Evolutionary conservation across 2,797 vertebrate species (phyloP), one percentile per base, ranked within the genome.

Genomic region (Channa striata): DNA sequence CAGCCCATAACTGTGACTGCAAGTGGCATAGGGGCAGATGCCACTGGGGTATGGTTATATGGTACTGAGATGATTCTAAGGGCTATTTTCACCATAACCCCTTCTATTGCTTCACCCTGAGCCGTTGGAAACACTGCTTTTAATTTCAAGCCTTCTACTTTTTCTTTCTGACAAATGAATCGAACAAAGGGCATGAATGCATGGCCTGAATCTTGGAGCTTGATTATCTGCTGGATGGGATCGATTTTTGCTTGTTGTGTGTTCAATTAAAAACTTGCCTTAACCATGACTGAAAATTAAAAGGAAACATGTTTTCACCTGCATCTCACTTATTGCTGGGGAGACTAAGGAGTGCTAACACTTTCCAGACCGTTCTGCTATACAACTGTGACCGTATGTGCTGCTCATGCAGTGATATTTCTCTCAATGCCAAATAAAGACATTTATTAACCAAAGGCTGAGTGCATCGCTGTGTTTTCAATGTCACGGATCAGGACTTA

Each of bases 351-450:
- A 86, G 74, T 64, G 61, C 61, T 65, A 80, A 86, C 83, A 88
- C 82, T 83, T 83, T 87, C 77, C 83, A 85, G 74, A 84, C 74
- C 77, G 58, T 84, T 86, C 89, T 91, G 90, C 91, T 93, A 76
- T 81, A 83, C 87, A 87, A 93, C 91, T 93, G 91, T 93, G 91
- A 93, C 88, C 86, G 86, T 89, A 83, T 58, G 67, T 89, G 86
- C 90, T 92, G 93, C 91, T 87, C 86, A 92, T 88, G 89, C 88
- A 92, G 92, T 93, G 81, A 85, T 88, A 64, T 89, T 92, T 78
- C 84, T 87, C 83, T 90, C 84, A 90, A 94, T 93, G 93, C 94
- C 93, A 95, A 95, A 95, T 95, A 95, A 95, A 95, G 85, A 91
- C 90, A 93, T 94, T 94, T 93, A 94, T 91, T 90, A 95, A 94